Base-by-base conservation (phyloP, 1,140 invertebrate genomes). In the Agrypnia vestita region DNA sequence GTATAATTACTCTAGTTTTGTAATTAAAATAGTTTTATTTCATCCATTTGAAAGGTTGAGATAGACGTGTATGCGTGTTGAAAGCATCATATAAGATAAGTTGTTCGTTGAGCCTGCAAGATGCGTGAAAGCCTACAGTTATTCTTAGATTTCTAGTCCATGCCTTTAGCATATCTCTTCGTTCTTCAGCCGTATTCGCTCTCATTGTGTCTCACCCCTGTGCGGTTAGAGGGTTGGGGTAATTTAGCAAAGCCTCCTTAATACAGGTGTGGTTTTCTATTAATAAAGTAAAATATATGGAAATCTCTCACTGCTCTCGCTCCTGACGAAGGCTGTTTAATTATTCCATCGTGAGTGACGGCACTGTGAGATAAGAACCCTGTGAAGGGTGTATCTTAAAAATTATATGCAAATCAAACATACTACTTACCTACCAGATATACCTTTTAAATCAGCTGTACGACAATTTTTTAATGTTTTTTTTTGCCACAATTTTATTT, bases 201-300 rank as follows among this genome's bases (percentile, higher is more conserved):
- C 25, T 3, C 25, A 35, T 35, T 6, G 25, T 35, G 1, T 35
- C 25, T 6, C 25, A 35, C 25, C 25, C 25, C 6, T 6, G 25
- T 35, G 25, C 25, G 25, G 25, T 35, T 35, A 6, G 6, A 67
- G 62, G 44, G 35, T 35, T 44, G 67, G 19, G 67, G 47, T 71
- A 71, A 71, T 71, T 71, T 71, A 17, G 67, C 62, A 59, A 21
- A 59, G 55, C 55, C 1, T 21, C 61, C 61, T n/a, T 25, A 19
- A 64, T 64, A 64, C 61, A 53, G 67, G 67, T 71, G 67, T 25
- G 67, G 67, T 71, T 71, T 71, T 71, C 67, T 53, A 71, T 71
- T 71, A 71, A 71, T 71, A 71, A 71, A 49, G 67, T 19, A 47
- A 71, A 71, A 71, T 25, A 53, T 71, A 71, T 71, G 67, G 46